Percentiles rank a stretch among this genome's conserved stretches.
Conservation (phyloP, 2,888 invertebrate genomes). For the Yponomeuta plumbellus region DNA sequence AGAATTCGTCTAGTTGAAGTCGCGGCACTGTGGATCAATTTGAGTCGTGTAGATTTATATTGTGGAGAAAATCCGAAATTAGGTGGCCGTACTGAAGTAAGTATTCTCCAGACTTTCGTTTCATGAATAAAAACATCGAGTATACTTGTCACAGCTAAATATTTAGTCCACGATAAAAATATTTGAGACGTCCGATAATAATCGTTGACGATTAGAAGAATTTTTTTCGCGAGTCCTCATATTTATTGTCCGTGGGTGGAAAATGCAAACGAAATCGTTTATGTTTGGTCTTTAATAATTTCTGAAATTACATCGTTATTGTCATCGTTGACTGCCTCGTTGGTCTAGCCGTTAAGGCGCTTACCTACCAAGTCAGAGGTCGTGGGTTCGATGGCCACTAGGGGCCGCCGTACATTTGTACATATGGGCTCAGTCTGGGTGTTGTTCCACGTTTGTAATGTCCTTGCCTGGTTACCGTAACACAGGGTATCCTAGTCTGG, state of each 20-base stretch:
- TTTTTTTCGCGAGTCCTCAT: background rate
- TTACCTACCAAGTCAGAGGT: too few relatives aligned
- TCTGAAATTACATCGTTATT: too few relatives aligned
- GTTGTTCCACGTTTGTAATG: too few relatives aligned
- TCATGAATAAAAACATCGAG: conserved; percentile 8
- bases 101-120: background rate
- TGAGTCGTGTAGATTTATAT: background rate
- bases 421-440: too few relatives aligned
- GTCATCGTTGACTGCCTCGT: too few relatives aligned
- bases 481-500: too few relatives aligned
- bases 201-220: background rate
- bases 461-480: too few relatives aligned
- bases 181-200: background rate
- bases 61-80: conserved; percentile 3
- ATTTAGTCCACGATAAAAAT: background rate
- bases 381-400: too few relatives aligned
- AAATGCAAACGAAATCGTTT: too few relatives aligned
- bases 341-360: too few relatives aligned
- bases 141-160: background rate
- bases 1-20: background rate
- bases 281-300: too few relatives aligned
- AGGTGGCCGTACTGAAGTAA: background rate
- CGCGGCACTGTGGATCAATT: background rate
- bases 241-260: background rate
- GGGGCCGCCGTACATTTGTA: too few relatives aligned